Evolutionary conservation across 2,797 vertebrate genomes (phyloP), one percentile per base, ranked within the genome.

Genomic region (Tympanoctomys barrerae): DNA sequence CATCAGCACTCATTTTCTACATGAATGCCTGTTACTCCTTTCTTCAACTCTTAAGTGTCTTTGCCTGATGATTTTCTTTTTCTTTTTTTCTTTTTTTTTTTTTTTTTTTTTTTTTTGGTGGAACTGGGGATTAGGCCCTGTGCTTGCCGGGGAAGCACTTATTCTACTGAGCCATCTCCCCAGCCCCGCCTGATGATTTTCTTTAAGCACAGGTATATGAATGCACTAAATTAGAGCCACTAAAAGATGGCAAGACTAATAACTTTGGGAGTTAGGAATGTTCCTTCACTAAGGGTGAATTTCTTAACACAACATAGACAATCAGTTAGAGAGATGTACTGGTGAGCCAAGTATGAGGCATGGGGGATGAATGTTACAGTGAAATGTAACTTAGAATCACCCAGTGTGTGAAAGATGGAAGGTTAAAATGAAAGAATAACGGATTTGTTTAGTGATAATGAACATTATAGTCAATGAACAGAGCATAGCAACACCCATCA

Each of bases 241-340:
- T 81, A 39, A 49, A 86, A 94, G 95, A 59, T 77, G 66, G 46
- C 59, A 92, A 64, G 54, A 57, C 59, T 36, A 75, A 61, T 49
- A 78, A 39, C 75, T 81, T 61, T 77, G 13, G 54, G 33, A 87
- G 4, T 54, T 49, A 66, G 49, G 22, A 21, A 42, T 42, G 16
- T 4, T 68, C 78, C 33, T 93, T 85, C 11, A 22, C 26, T 13
- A 84, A 36, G 11, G 4, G 18, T 85, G 28, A 22, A 28, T 26
- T 46, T 71, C 22, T 75, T 82, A 82, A 42, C 31, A 33, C 42
- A 94, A 70, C 31, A 68, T 26, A 64, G 36, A 61, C 22, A 49
- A 59, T 91, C 33, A 75, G 54, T 85, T 59, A 70, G 36, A 61
- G 71, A 84, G 54, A 73, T 79, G 87, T 88, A 68, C 54, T 36